Evolutionary conservation across 2,797 vertebrate genomes (phyloP), one percentile per base, ranked within the genome.

Genomic region (Sphaeramia orbicularis): DNA sequence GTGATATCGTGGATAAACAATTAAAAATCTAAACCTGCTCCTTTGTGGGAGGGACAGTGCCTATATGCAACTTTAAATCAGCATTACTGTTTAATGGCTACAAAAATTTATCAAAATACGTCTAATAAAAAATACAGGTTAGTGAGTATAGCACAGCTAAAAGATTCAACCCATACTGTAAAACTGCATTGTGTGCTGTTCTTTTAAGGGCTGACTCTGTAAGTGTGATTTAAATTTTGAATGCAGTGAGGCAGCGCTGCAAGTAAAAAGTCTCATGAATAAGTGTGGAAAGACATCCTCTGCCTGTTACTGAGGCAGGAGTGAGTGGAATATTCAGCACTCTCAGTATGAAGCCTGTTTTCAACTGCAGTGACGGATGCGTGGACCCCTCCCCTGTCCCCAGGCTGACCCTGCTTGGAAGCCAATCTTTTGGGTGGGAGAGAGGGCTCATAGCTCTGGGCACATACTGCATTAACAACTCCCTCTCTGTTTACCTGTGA

Each of bases 401-500:
- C 50, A 12, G 0, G 42, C 40, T 81, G 80, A 88, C 79, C 86
- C 65, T 9, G 0, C 16, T 63, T 36, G 70, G 61, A 80, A 71
- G 67, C 51, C 52, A 40, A 48, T 51, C 56, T 62, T 53, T 76
- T 70, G 79, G 41, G 18, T 12, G 41, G 18, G 14, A 59, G 54
- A 36, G 19, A 50, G 40, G 24, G 75, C 70, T 69, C 71, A 45
- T 54, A 15, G 70, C 61, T 80, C 19, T 38, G 42, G 65, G 74
- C 48, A 4, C 70, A 78, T 80, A 70, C 74, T 69, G 16, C 37
- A 59, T 52, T 44, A 40, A 61, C 71, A 64, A 35, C 57, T 49
- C 66, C 37, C 36, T 44, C 16, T 15, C 50, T 56, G 60, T 67
- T 68, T 71, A 78, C 64, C 72, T 81, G 77, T 84, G 83, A 90